phyloP scores from a whole-genome alignment of 1,140 invertebrate species.

The Zaprionus kolodkinae region DNA sequence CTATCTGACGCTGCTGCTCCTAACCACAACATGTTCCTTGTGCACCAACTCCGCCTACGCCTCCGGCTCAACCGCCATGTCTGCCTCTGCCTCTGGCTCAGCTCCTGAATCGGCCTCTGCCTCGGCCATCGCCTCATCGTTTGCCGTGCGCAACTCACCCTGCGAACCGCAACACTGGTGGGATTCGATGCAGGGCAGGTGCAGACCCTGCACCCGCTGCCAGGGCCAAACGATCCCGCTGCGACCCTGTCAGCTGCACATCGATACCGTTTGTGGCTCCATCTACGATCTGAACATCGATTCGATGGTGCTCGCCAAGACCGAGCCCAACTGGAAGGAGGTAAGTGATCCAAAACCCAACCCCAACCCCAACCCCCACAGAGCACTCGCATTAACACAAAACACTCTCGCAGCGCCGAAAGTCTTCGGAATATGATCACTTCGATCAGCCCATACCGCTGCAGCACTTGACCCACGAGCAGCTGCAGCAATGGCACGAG shows the following conservation, averaged over 20 bases:
- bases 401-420: constrained; percentile 64
- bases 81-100: neutral
- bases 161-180: constrained; percentile 82
- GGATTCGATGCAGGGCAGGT: constrained; percentile 72
- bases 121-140: neutral
- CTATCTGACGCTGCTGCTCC: constrained; percentile 50
- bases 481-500: constrained; percentile 77
- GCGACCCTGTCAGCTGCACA: constrained; percentile 80
- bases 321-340: constrained; percentile 83
- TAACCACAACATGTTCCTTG: constrained; percentile 62
- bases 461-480: constrained; percentile 76
- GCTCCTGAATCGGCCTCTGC: neutral
- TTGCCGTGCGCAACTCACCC: constrained; percentile 51
- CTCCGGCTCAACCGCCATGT: constrained; percentile 2
- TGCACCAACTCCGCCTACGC: constrained; percentile 24
- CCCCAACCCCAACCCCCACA: neutral
- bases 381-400: neutral
- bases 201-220: constrained; percentile 76
- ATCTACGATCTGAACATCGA: constrained; percentile 83
- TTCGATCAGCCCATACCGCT: constrained; percentile 56
- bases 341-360: constrained; percentile 46
- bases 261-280: constrained; percentile 79
- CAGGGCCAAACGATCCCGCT: constrained; percentile 77
- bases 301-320: constrained; percentile 78
- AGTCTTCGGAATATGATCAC: constrained; percentile 75